Evolutionary conservation across 1,140 invertebrate species (phyloP), one percentile per base, ranked within the genome.

Genomic region (Macrocentrus cingulum): DNA sequence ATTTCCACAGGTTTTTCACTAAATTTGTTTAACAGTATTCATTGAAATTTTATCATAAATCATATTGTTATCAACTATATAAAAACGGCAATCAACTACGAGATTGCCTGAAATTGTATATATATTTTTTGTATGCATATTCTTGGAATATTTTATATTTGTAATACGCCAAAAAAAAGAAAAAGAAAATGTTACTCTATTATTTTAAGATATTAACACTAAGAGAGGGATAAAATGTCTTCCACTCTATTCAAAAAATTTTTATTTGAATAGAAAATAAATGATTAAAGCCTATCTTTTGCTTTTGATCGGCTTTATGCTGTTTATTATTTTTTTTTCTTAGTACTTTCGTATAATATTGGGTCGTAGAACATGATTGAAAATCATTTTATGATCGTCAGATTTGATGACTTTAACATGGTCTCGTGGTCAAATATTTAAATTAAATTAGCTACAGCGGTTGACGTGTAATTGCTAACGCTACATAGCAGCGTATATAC

Each of bases 391-490:
- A 29, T 29, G 9, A 29, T 29, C n/a, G n/a, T 29, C 9, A 29
- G 25, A 29, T 9, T 23, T 23, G 11, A 20, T 25, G 16, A 20
- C 11, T 20, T 7, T 45, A 48, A 22, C n/a, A 11, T 48, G 20
- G 13, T 25, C 11, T 48, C 19, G 5, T 20, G 63, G 61, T 56
- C 58, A 56, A 56, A 59, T 61, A 52, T 63, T 60, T 75, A 69
- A 68, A 75, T 79, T 78, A 77, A 80, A 79, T 80, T 77, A 76
- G 50, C 75, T 79, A 77, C n/a, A 68, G 63, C 67, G 51, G 65
- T 61, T 61, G 42, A 61, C 60, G 62, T 59, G 59, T 64, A 58
- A 56, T 56, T 39, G 54, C 56, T 16, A 20, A 63, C 67, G 65
- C 68, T 70, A 72, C 69, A 74, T 52, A 71, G 70, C 67, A 71